These are phyloP conservation scores for Beris chalybata DNA, from an alignment of 2,888 invertebrate species.

Conservation along the genomic window DNA sequence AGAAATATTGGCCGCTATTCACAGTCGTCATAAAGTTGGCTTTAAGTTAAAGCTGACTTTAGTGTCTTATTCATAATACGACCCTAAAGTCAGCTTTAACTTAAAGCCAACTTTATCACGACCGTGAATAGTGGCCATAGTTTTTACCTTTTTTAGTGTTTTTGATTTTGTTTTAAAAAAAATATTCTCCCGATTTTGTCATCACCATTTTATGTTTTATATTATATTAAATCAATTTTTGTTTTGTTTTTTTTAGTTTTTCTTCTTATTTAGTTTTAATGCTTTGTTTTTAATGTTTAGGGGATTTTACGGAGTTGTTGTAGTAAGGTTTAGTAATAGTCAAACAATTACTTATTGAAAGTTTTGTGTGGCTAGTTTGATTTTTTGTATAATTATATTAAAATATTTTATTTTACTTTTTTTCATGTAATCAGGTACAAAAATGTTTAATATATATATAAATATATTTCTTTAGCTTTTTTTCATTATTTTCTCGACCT, in stretches of 20 bases:
- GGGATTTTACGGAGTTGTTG: slow-evolving; percentile 4
- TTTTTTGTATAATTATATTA: slow-evolving; percentile 32
- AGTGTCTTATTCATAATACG: too few species aligned
- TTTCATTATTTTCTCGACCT: slow-evolving; percentile 3
- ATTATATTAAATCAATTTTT: background rate
- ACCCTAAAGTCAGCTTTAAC: too few species aligned
- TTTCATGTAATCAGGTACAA: slow-evolving; percentile 32
- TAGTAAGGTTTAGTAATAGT: slow-evolving; percentile 8
- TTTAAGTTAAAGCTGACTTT: too few species aligned
- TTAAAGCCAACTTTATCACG: too few species aligned
- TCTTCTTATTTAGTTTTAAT: background rate
- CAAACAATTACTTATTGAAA: slow-evolving; percentile 19
- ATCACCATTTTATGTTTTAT: too few species aligned
- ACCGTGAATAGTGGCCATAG: too few species aligned
- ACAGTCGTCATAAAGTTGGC: too few species aligned
- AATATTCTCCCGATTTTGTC: too few species aligned
- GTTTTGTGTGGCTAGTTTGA: slow-evolving; percentile 21
- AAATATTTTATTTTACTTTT: slow-evolving; percentile 32
- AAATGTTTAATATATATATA: slow-evolving; percentile 20
- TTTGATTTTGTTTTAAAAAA: too few species aligned
- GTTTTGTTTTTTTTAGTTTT: background rate
- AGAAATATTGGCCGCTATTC: too few species aligned
- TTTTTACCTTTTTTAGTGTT: too few species aligned
- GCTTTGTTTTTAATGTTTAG: slow-evolving; percentile 4
- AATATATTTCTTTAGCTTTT: slow-evolving; percentile 24